Conservation (phyloP, 2,797 vertebrate species). For the Mus caroli region DNA sequence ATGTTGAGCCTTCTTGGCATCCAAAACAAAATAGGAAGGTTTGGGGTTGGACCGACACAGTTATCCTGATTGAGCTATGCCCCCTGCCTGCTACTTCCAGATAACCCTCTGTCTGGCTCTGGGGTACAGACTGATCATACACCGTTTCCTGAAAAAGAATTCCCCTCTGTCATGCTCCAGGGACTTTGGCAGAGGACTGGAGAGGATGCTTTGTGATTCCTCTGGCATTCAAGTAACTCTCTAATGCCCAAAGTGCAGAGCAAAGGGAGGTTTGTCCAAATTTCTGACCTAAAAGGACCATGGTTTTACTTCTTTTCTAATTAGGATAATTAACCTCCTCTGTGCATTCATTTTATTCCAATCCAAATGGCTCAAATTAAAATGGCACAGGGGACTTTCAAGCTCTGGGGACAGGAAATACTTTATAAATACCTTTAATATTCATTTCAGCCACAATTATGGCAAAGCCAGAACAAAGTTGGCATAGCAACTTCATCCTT, state of each 20-base stretch:
- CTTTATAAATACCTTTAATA: conserved; percentile 73
- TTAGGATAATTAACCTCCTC: conserved; percentile 83
- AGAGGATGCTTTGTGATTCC: conserved; percentile 63
- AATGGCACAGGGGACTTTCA: conserved; percentile 71
- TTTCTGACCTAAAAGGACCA: conserved; percentile 80
- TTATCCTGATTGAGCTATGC: conserved; percentile 32
- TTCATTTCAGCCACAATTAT: conserved; percentile 53
- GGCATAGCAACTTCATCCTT: conserved; percentile 59
- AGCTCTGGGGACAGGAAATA: conserved; percentile 75
- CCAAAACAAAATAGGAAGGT: not conserved
- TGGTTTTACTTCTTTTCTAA: conserved; percentile 80
- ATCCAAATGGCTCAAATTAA: conserved; percentile 81
- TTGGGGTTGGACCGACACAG: conserved; percentile 2
- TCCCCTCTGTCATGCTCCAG: conserved; percentile 42
- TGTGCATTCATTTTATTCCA: conserved; percentile 76
- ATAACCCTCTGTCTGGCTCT: conserved; percentile 60
- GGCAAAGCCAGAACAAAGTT: conserved; percentile 67
- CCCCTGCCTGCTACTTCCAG: conserved; percentile 63
- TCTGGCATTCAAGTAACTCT: conserved; percentile 67
- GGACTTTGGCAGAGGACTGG: conserved; percentile 59
- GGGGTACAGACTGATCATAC: conserved; percentile 44
- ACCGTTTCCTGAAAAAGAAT: conserved; percentile 75
- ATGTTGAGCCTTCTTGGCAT: conserved; percentile 41
- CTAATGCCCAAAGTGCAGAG: conserved; percentile 63
- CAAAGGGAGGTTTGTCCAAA: conserved; percentile 72